A percentile compares a stretch with the other conserved stretches of the same genome.
phyloP scores from a whole-genome alignment of 2,888 invertebrate species.

The Patella ulyssiponensis region DNA sequence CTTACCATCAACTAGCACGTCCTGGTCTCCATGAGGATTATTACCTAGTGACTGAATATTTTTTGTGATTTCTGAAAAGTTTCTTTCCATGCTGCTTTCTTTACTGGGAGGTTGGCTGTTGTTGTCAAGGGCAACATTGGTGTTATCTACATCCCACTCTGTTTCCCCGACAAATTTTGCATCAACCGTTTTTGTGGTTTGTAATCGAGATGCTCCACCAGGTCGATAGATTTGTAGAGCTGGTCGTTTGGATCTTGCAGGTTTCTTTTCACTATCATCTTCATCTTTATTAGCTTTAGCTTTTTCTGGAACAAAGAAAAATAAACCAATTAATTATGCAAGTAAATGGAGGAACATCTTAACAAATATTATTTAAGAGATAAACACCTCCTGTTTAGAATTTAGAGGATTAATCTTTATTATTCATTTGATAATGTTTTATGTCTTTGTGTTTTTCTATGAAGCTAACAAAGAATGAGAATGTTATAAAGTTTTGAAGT shows the following conservation, averaged over 20 bases:
- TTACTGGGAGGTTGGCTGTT: slow-evolving; percentile 53
- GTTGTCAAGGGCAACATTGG: slow-evolving; percentile 14
- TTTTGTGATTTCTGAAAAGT: slow-evolving; percentile 17
- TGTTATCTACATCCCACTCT: not conserved
- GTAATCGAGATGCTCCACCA: slow-evolving; percentile 42
- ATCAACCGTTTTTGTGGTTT: slow-evolving; percentile 34
- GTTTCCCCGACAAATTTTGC: slow-evolving; percentile 20
- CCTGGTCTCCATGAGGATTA: not conserved
- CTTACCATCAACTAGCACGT: not conserved
- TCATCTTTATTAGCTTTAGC: slow-evolving; percentile 22
- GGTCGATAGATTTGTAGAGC: slow-evolving; percentile 55
- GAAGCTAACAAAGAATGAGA: too few species aligned
- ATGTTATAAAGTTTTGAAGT: too few species aligned
- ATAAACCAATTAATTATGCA: not conserved
- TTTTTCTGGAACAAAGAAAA: not conserved
- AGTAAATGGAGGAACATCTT: too few species aligned
- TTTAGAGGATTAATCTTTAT: too few species aligned
- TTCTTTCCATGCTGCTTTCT: slow-evolving; percentile 53
- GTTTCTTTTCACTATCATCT: slow-evolving; percentile 32
- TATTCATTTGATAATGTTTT: too few species aligned
- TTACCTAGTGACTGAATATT: slow-evolving; percentile 3
- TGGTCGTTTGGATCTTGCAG: slow-evolving; percentile 41
- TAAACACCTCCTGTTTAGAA: too few species aligned
- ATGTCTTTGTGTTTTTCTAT: too few species aligned
- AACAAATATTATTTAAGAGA: too few species aligned